Base-by-base conservation (phyloP, 1,140 invertebrate genomes). In the Papilio aristodemus region DNA sequence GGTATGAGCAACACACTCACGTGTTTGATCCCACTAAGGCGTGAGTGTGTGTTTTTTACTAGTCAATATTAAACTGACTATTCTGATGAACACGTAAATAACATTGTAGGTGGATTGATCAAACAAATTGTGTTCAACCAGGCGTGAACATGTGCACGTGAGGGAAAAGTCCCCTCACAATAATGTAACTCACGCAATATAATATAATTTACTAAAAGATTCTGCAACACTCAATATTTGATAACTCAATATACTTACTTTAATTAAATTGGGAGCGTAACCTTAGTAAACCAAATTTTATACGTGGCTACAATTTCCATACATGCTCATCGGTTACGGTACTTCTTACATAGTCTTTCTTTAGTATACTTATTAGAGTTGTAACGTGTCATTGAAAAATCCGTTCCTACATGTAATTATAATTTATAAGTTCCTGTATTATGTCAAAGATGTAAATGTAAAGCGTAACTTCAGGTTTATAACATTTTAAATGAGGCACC, bases 121-220 rank as follows among this genome's bases (percentile, higher is more conserved):
- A 90, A 90, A 90, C 85, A 81, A 90, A 89, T 84, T 85, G 83
- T 87, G 86, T 77, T 80, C 84, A 71, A 69, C 87, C 85, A 78
- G 80, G 80, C 79, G 88, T 87, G 75, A 85, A 77, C 71, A 73
- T 70, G 80, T 86, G 72, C 85, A 85, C 85, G 84, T 87, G 86
- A 87, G 77, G 79, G 84, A 32, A 32, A 6, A 80, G 75, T 70
- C 67, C 71, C 72, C 77, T 72, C 70, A 69, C 70, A 27, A 46
- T 62, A 62, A 39, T 62, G 59, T 62, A 62, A 62, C 17, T 39
- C 59, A 10, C n/a, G 2, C 14, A n/a, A 13, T 59, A 37, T 36
- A 36, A 22, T 17, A 38, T 11, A 19, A 37, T 10, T 13, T 5
- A 62, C 2, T 62, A 10, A 62, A 59, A 4, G 46, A 13, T 11